A percentile compares a stretch with the other conserved stretches of the same genome.
Evolutionary conservation across 1,140 invertebrate genomes (phyloP).

Genomic region (Eupristina koningsbergeri): DNA sequence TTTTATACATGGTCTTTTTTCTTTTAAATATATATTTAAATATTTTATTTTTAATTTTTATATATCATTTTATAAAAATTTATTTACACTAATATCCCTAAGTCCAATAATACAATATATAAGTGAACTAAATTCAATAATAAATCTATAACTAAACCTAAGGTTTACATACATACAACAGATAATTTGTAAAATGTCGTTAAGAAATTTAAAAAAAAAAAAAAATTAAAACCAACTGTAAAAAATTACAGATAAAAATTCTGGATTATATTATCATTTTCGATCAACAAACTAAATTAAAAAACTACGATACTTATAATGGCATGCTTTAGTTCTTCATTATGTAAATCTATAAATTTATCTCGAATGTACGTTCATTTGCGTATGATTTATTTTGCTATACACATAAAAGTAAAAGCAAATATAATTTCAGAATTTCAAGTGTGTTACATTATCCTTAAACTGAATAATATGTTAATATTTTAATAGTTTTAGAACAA

Average conservation of each 20-base stretch:
- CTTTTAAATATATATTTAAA: too few relatives aligned
- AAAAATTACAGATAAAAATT: constrained; percentile 1
- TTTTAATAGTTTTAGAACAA: background rate
- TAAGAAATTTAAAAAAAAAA: background rate
- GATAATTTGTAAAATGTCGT: constrained; percentile 39
- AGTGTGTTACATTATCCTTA: too few relatives aligned
- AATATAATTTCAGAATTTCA: background rate
- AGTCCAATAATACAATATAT: too few relatives aligned
- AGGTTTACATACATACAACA: constrained; percentile 39
- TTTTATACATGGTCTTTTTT: too few relatives aligned
- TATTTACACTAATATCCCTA: too few relatives aligned
- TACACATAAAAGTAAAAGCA: background rate
- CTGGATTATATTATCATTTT: background rate
- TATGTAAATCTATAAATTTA: background rate
- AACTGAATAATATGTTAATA: background rate
- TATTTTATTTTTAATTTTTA: too few relatives aligned
- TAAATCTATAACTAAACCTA: too few relatives aligned
- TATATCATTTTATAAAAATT: too few relatives aligned
- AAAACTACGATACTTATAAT: background rate
- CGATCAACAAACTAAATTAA: background rate
- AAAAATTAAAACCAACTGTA: too few relatives aligned
- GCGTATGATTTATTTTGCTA: background rate
- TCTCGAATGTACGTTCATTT: background rate
- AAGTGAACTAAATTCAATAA: too few relatives aligned
- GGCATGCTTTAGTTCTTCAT: background rate